Evolutionary conservation across 2,797 vertebrate genomes (phyloP), one percentile per base, ranked within the genome.

Genomic region (Manis javanica): DNA sequence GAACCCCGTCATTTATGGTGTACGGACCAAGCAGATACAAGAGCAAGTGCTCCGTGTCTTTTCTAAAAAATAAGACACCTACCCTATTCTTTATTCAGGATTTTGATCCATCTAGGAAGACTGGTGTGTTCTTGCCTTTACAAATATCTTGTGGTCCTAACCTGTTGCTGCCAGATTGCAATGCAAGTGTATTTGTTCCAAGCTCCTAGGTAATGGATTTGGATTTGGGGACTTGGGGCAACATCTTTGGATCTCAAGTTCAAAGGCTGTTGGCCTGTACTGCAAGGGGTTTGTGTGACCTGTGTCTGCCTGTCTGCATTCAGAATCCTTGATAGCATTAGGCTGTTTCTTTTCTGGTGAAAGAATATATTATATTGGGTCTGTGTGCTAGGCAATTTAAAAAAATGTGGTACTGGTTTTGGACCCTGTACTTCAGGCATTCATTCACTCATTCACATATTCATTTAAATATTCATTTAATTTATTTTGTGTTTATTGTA

Each of bases 1-100:
- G 7, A 96, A 96, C 37, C 95, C 96, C n/a, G 87, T 99, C 14
- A 98, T 99, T 91, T 99, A 99, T 78, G 98, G 98, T n/a, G 96
- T 99, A 14, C 98, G 98, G 94, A 98, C 96, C 1, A 98, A 92
- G 96, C 98, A 98, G 90, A 98, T 99, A n/a, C 93, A 94, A 49
- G 85, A 96, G 6, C 0, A 11, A 13, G 82, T 92, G 6, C 19
- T 92, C 42, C 10, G 1, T 12, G n/a, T 64, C 7, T 84, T 96
- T 72, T 59, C 21, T 46, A 83, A 87, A 59, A 93, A 49, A 15
- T 96, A 91, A 85, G 39, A 63, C 3, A 39, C 9, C 34, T 15
- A 64, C 3, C 14, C 5, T 2, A 2, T 79, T 71, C 12, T 37
- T 78, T 39, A 55, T 21, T 64, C 42, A 77, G 39, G 7, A 31